Evolutionary conservation across 2,888 invertebrate species (phyloP).

Genomic region (Metalampra italica): DNA sequence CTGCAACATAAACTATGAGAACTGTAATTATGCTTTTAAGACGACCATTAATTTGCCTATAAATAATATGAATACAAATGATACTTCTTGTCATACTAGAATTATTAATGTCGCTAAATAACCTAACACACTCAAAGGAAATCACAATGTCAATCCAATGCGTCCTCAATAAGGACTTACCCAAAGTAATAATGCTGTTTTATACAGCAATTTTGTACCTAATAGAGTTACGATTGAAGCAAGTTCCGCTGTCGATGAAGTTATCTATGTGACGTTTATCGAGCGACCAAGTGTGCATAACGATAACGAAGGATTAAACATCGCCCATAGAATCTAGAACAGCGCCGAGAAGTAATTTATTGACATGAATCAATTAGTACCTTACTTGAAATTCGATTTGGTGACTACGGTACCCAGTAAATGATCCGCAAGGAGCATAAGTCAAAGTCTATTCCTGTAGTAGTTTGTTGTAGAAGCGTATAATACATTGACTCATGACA

Average conservation of each 20-base stretch:
- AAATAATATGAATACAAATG: no score
- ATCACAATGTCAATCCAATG: constrained; percentile 47
- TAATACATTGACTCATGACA: no score
- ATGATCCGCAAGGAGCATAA: no score
- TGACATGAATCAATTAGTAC: not conserved
- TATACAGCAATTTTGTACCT: constrained; percentile 22
- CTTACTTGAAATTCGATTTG: no score
- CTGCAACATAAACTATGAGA: no score
- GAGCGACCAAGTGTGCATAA: constrained; percentile 41
- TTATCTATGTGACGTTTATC: constrained; percentile 46
- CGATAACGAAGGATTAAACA: constrained; percentile 56
- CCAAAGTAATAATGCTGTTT: constrained; percentile 21
- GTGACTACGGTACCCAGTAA: no score
- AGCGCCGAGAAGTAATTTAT: constrained; percentile 10
- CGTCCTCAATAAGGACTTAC: constrained; percentile 39
- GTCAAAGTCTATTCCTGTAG: no score
- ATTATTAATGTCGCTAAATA: no score
- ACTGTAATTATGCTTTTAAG: no score
- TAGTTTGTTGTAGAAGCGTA: no score
- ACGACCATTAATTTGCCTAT: no score
- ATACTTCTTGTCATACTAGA: no score
- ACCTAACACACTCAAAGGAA: constrained; percentile 15
- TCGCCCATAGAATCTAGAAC: constrained; percentile 43
- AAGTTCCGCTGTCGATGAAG: constrained; percentile 17
- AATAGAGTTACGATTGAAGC: constrained; percentile 25